A percentile compares a stretch with the other conserved stretches of the same genome.
Conservation (phyloP, 2,888 invertebrate genomes). For the Amiota minor region DNA sequence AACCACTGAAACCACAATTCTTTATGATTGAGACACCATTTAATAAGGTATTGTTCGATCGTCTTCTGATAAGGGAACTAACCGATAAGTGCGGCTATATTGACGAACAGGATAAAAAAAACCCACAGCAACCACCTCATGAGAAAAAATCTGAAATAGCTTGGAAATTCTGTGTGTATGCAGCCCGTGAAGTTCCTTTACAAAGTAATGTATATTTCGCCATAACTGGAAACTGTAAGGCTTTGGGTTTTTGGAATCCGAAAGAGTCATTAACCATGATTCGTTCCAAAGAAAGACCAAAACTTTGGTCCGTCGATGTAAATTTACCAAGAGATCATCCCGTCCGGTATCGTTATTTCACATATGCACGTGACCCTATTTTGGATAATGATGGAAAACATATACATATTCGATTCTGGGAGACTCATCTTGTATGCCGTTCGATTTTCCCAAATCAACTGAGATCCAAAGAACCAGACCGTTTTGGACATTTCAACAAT, state of each 20-base stretch:
- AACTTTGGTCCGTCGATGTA: conserved; percentile 29
- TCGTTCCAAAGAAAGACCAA: conserved; percentile 51
- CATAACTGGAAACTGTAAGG: conserved; percentile 78
- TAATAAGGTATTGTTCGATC: conserved; percentile 29
- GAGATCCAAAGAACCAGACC: conserved; percentile 76
- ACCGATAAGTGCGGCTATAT: conserved; percentile 42
- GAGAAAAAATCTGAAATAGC: background rate
- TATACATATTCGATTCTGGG: conserved; percentile 78
- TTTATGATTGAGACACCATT: conserved; percentile 48
- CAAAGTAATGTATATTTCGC: conserved; percentile 77
- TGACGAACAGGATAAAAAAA: too few species aligned
- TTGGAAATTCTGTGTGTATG: conserved; percentile 8
- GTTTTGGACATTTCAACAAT: conserved; percentile 59
- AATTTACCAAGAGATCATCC: conserved; percentile 27
- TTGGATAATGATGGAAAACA: conserved; percentile 20
- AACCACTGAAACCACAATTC: conserved; percentile 33
- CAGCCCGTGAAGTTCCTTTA: background rate
- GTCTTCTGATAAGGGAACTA: conserved; percentile 39
- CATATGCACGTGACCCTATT: conserved; percentile 80
- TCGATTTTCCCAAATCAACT: conserved; percentile 81
- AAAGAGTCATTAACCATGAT: conserved; percentile 76
- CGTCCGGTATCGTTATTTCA: conserved; percentile 80
- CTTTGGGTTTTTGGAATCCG: conserved; percentile 81
- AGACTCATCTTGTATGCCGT: conserved; percentile 81
- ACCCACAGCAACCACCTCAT: background rate